Percentiles rank a stretch among this genome's conserved stretches.
Conservation (phyloP, 2,888 invertebrate genomes). For the Cephus sareptanus region DNA sequence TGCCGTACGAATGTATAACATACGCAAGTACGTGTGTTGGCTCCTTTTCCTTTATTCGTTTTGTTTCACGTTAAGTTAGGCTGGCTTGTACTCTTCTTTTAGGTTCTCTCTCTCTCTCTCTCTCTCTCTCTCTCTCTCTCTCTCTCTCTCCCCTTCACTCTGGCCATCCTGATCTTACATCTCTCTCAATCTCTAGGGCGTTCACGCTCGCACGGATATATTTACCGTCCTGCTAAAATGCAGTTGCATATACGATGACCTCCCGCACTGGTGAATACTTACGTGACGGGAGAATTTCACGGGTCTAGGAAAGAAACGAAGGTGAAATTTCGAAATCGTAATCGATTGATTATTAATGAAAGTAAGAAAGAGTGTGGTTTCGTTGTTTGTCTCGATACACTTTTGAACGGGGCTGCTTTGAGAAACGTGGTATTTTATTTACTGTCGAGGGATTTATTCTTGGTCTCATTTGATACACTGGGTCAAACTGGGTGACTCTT, state of each 20-base stretch:
- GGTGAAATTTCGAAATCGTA: neutral
- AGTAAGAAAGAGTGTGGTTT: neutral
- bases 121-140: neutral
- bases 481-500: neutral
- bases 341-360: neutral
- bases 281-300: neutral
- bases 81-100: neutral
- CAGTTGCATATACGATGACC: neutral
- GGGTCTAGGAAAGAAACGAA: neutral
- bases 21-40: neutral
- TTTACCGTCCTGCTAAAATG: slow-evolving; percentile 8
- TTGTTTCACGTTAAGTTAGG: neutral
- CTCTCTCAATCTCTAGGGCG: neutral
- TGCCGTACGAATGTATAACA: neutral
- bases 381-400: neutral
- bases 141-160: neutral
- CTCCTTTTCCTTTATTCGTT: neutral
- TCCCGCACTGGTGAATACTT: neutral
- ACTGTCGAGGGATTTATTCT: neutral
- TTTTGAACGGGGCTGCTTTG: neutral
- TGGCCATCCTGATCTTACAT: neutral
- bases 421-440: neutral
- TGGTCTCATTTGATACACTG: neutral
- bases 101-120: neutral
- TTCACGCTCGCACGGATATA: slow-evolving; percentile 10